Base-by-base conservation (phyloP, 2,797 vertebrate genomes). In the Benthosema pterotum region DNA sequence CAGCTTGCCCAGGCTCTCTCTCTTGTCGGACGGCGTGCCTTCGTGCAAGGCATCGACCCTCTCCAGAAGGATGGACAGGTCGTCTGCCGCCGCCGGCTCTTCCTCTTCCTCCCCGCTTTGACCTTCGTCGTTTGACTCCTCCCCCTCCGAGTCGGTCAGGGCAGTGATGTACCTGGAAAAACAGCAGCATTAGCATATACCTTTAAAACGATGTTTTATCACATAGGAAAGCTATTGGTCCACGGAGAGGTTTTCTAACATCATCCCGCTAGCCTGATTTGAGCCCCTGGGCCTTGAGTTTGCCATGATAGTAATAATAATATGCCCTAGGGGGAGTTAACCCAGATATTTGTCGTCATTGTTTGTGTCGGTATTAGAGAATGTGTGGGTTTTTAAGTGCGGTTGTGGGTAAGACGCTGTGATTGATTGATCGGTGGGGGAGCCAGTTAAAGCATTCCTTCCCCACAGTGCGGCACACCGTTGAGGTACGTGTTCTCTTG, bases 141-240 rank as follows among this genome's bases (percentile, higher is more conserved):
- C 92, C 16, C 94, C 92, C 18, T 94, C 93, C 0, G 92, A 94
- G 83, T 97, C 95, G 0, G 94, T 96, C 72, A 95, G 88, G 63
- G 97, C 97, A 0, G 97, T 99, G 49, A 98, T 93, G 61, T 99
- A 99, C 79, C 97, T 99, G 86, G 86, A 74, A 89, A 90, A 69
- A 32, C 72, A 67, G n/a, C n/a, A n/a, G n/a, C n/a, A n/a, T n/a
- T n/a, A n/a, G n/a, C n/a, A n/a, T n/a, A n/a, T n/a, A n/a, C n/a
- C n/a, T n/a, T n/a, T n/a, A n/a, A n/a, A n/a, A n/a, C n/a, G n/a
- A n/a, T n/a, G n/a, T n/a, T n/a, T n/a, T n/a, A n/a, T n/a, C n/a
- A n/a, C n/a, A n/a, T n/a, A n/a, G n/a, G n/a, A n/a, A n/a, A n/a
- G n/a, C n/a, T n/a, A n/a, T n/a, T n/a, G n/a, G n/a, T n/a, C n/a